phyloP scores from a whole-genome alignment of 1,140 invertebrate species.

The Chrysopa pallens region DNA sequence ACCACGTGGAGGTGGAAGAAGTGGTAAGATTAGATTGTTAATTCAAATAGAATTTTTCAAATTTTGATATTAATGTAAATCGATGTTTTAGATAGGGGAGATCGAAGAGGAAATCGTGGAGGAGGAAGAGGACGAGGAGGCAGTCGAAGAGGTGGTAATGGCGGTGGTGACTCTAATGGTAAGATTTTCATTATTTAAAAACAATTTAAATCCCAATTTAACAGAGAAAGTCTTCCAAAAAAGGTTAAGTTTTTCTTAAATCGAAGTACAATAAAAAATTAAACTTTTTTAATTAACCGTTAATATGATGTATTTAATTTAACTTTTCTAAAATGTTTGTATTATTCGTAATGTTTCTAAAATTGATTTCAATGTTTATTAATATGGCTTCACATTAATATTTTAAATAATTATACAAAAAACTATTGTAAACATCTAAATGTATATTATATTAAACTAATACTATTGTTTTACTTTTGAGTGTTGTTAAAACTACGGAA shows the following conservation, averaged over 20 bases:
- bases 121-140: conserved; percentile 6
- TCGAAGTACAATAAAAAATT: too few species aligned
- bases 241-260: too few species aligned
- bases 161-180: conserved; percentile 1
- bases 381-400: too few species aligned
- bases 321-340: not conserved
- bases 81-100: not conserved
- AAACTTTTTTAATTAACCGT: not conserved
- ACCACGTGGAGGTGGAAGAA: too few species aligned
- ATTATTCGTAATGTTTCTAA: too few species aligned
- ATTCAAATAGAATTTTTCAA: not conserved
- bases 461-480: too few species aligned
- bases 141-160: conserved; percentile 1
- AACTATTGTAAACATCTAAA: too few species aligned
- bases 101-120: conserved; percentile 5
- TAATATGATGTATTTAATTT: not conserved
- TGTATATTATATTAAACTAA: too few species aligned
- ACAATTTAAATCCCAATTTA: not conserved
- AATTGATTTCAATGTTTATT: too few species aligned
- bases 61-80: not conserved
- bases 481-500: too few species aligned
- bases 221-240: too few species aligned
- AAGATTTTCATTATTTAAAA: not conserved
- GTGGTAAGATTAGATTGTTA: not conserved
- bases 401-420: too few species aligned